Conservation (phyloP, 2,113 vertebrate species). For the Mustela lutreola region DNA sequence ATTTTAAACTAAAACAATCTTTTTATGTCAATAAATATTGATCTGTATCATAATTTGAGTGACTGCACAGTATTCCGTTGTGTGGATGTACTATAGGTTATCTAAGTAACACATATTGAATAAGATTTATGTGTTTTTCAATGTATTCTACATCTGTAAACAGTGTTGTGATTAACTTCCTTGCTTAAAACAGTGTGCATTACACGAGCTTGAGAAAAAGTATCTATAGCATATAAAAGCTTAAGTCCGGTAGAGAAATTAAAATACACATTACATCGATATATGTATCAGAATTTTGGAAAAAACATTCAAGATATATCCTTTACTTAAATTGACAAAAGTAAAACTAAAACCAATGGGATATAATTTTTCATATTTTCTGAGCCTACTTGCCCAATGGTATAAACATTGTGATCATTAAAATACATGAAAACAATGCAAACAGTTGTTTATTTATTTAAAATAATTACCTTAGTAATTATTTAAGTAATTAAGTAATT, state of each 20-base stretch:
- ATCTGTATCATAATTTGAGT: conserved; percentile 45
- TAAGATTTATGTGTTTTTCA: conserved; percentile 8
- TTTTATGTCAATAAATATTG: conserved; percentile 52
- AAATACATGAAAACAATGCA: conserved; percentile 55
- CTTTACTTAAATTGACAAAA: conserved; percentile 34
- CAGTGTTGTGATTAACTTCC: background rate
- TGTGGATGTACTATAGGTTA: conserved; percentile 12
- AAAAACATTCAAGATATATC: background rate
- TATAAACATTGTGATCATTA: background rate
- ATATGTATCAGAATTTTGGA: conserved; percentile 17
- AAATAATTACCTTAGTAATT: background rate
- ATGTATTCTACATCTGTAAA: conserved; percentile 34
- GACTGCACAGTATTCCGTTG: conserved; percentile 52
- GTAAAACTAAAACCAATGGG: conserved; percentile 51
- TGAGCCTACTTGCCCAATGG: background rate
- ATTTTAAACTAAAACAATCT: conserved; percentile 26
- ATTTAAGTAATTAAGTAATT: conserved; percentile 1
- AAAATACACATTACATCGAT: conserved; percentile 57
- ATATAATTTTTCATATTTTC: conserved; percentile 52
- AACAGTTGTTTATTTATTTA: background rate
- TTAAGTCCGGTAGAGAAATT: conserved; percentile 58
- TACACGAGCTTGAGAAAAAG: conserved; percentile 31
- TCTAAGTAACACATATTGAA: conserved; percentile 24
- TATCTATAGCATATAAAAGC: conserved; percentile 24
- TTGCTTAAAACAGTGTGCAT: conserved; percentile 55